Evolutionary conservation across 37 sponge, comb jelly and placozoan species (phyloP).

Genomic region (Ianthella basta): DNA sequence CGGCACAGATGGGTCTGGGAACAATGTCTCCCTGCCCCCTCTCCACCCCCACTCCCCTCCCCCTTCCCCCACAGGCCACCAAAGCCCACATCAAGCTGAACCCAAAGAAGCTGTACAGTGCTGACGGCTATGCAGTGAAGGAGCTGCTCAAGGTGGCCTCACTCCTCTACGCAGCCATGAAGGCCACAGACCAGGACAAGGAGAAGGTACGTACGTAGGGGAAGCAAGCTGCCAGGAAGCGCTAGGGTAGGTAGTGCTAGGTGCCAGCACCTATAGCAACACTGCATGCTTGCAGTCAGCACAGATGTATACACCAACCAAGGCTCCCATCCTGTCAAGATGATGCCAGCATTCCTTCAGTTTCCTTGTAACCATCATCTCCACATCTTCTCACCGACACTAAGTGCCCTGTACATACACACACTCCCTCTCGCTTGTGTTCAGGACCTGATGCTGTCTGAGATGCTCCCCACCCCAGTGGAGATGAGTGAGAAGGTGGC

Average conservation of each 20-base stretch:
- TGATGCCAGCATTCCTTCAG: too few relatives aligned
- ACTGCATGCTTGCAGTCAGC: too few relatives aligned
- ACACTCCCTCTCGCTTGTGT: not conserved
- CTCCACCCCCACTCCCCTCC: not conserved
- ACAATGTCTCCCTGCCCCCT: too few relatives aligned
- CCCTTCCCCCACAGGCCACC: slow-evolving; percentile 62
- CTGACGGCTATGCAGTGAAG: slow-evolving; percentile 99
- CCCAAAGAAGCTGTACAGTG: slow-evolving; percentile 93
- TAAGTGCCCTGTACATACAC: too few relatives aligned
- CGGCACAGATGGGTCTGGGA: too few relatives aligned
- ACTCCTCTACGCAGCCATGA: slow-evolving; percentile 89
- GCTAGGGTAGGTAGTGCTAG: too few relatives aligned
- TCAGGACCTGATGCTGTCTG: not conserved
- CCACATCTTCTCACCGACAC: too few relatives aligned
- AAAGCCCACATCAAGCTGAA: slow-evolving; percentile 95
- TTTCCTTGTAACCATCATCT: too few relatives aligned
- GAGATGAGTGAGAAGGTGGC: slow-evolving; percentile 53
- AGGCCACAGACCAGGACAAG: slow-evolving; percentile 34
- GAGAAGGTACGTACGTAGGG: slow-evolving; percentile 5
- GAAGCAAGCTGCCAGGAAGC: too few relatives aligned
- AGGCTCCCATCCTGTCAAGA: too few relatives aligned
- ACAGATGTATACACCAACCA: too few relatives aligned
- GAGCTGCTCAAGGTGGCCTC: slow-evolving; percentile 92
- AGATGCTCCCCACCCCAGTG: slow-evolving; percentile 13
- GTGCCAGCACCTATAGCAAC: too few relatives aligned